Conservation (phyloP, 2,797 vertebrate species). For the Manis pentadactyla region DNA sequence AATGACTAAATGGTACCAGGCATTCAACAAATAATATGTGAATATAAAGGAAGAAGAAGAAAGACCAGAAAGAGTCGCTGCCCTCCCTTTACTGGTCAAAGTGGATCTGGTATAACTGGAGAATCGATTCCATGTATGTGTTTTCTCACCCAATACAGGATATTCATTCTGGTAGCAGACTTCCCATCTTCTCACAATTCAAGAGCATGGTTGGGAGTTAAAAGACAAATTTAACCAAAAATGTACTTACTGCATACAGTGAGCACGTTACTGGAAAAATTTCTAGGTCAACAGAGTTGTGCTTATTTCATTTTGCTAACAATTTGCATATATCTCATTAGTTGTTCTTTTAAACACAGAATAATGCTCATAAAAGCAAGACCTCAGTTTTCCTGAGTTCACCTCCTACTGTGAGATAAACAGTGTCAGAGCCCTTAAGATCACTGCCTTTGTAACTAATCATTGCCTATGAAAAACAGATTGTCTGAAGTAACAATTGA, state of each 20-base stretch:
- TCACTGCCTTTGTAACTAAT: not conserved
- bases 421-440: not conserved
- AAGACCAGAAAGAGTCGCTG: not conserved
- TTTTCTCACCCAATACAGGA: conserved; percentile 8
- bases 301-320: not conserved
- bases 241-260: not conserved
- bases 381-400: not conserved
- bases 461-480: not conserved
- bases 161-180: not conserved
- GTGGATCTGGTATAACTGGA: not conserved
- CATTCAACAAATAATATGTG: not conserved
- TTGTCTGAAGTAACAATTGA: not conserved
- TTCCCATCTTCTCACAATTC: not conserved
- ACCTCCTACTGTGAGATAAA: not conserved
- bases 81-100: not conserved
- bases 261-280: not conserved
- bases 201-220: not conserved
- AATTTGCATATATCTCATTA: not conserved
- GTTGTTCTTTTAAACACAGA: not conserved
- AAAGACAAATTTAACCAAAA: not conserved
- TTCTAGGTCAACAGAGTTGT: not conserved
- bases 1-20: not conserved
- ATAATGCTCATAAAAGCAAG: not conserved
- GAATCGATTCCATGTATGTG: not conserved
- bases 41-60: not conserved